Conservation (phyloP, 2,113 vertebrate genomes). For the Thunnus thynnus region DNA sequence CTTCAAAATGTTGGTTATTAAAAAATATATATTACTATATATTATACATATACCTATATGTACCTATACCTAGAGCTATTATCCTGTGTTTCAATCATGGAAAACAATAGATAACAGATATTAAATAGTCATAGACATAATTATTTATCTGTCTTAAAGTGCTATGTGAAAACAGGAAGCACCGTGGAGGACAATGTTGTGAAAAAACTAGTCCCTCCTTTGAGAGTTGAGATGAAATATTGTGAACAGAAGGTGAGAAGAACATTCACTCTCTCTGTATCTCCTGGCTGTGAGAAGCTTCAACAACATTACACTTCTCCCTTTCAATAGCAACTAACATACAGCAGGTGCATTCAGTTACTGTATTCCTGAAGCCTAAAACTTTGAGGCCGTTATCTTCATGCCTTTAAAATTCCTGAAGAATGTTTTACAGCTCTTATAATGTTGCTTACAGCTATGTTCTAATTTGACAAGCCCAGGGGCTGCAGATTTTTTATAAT, state of each 20-base stretch:
- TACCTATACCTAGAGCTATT: too few relatives aligned
- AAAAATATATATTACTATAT: not conserved
- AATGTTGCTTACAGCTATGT: constrained; percentile 4
- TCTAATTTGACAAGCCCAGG: not conserved
- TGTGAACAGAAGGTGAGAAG: too few relatives aligned
- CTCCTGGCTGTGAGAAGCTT: not conserved
- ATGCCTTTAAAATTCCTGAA: not conserved
- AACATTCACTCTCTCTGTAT: too few relatives aligned
- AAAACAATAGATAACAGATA: too few relatives aligned
- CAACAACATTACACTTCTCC: not conserved
- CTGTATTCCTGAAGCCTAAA: not conserved
- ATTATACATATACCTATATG: too few relatives aligned
- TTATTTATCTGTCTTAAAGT: too few relatives aligned
- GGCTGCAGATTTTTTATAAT: not conserved
- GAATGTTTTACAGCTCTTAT: not conserved
- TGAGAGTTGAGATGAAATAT: too few relatives aligned
- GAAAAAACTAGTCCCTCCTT: too few relatives aligned
- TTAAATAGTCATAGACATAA: too few relatives aligned
- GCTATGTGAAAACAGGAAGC: not conserved
- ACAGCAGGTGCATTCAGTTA: not conserved
- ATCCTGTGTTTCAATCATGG: too few relatives aligned
- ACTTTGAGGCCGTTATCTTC: not conserved
- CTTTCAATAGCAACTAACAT: not conserved
- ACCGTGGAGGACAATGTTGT: too few relatives aligned
- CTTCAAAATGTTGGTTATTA: constrained; percentile 13